Percentiles rank a stretch among this genome's conserved stretches.
These are phyloP conservation scores for Lasioglossum baleicum DNA, from an alignment of 1,140 invertebrate genomes.

Conservation along the genomic window DNA sequence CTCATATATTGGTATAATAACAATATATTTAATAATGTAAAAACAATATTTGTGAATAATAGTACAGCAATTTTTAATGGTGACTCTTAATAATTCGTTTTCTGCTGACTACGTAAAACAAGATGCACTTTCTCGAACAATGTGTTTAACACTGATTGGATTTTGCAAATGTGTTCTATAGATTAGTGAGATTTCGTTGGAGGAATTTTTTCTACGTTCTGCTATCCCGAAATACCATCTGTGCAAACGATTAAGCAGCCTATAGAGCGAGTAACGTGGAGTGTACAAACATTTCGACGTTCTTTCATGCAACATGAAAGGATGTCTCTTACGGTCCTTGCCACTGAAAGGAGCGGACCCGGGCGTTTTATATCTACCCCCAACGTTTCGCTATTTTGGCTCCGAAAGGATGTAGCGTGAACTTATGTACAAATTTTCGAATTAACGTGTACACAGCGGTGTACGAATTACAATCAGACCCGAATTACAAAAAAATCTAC, in stretches of 20 bases:
- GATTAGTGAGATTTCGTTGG: no score
- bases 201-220: slow-evolving; percentile 24
- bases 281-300: slow-evolving; percentile 68
- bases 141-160: no score
- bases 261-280: slow-evolving; percentile 39
- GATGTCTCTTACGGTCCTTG: slow-evolving; percentile 62
- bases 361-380: slow-evolving; percentile 18
- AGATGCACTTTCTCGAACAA: no score
- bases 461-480: not conserved
- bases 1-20: no score
- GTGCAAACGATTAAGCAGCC: slow-evolving; percentile 62
- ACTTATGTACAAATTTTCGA: not conserved
- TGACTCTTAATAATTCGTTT: no score
- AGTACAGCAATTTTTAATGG: no score
- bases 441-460: not conserved
- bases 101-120: no score
- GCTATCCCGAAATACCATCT: slow-evolving; percentile 55
- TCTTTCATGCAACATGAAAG: slow-evolving; percentile 66
- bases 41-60: no score
- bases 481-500: no score
- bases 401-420: slow-evolving; percentile 11
- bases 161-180: no score
- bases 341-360: slow-evolving; percentile 56
- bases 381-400: slow-evolving; percentile 1
- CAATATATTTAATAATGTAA: no score